These are phyloP conservation scores for Agrochola litura DNA, from an alignment of 2,888 invertebrate genomes.

Conservation along the genomic window DNA sequence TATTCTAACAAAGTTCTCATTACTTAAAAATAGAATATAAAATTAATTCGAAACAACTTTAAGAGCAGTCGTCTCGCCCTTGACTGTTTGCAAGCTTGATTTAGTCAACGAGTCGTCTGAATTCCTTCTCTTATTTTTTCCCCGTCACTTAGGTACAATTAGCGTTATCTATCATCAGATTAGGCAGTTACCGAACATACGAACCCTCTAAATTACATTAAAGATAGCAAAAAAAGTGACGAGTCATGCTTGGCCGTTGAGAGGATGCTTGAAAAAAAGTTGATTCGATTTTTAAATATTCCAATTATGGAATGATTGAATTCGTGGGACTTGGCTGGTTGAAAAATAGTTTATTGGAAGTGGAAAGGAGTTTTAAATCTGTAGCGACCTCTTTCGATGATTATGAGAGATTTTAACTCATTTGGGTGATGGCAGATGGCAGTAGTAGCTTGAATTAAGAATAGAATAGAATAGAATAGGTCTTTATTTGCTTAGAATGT, in stretches of 20 bases:
- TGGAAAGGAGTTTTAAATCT: background rate
- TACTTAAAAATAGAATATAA: background rate
- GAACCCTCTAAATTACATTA: slow-evolving; percentile 74
- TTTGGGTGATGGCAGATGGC: slow-evolving; percentile 44
- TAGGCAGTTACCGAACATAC: slow-evolving; percentile 64
- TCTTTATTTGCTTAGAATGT: too few species aligned
- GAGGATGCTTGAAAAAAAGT: slow-evolving; percentile 42
- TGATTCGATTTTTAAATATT: slow-evolving; percentile 57
- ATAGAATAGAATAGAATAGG: too few species aligned
- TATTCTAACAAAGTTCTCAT: accelerated
- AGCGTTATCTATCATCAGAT: slow-evolving; percentile 76
- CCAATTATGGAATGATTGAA: slow-evolving; percentile 45
- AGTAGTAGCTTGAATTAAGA: background rate
- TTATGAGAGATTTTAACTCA: slow-evolving; percentile 4
- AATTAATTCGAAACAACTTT: background rate
- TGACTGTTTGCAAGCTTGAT: slow-evolving; percentile 18
- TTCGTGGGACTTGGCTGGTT: slow-evolving; percentile 32
- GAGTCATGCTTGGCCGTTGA: slow-evolving; percentile 64
- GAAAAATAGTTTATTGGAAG: slow-evolving; percentile 7
- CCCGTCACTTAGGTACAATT: slow-evolving; percentile 71
- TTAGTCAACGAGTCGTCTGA: slow-evolving; percentile 23
- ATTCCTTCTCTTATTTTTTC: slow-evolving; percentile 48
- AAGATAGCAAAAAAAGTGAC: slow-evolving; percentile 69
- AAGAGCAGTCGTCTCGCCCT: slow-evolving; percentile 5
- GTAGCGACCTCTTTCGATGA: slow-evolving; percentile 51